Base-by-base conservation (phyloP, 2,888 invertebrate genomes). In the Empis livida region DNA sequence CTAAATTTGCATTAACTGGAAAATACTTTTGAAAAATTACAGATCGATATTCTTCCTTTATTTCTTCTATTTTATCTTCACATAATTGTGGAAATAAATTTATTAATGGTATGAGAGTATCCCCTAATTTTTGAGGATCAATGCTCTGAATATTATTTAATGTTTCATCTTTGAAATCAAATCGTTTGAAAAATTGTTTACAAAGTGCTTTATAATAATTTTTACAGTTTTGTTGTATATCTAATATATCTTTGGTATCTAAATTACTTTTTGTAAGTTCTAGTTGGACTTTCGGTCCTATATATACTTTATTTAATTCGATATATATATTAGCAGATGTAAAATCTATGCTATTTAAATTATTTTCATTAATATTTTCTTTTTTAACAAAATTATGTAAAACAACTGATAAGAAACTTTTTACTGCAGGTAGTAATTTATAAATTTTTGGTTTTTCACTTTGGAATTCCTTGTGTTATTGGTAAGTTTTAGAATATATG, bases 401-500 rank as follows among this genome's bases (percentile, higher is more conserved):
- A 37, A 48, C 30, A 23, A 42, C 42, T 45, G 37, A 27, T 6
- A 43, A 27, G 30, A 42, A 43, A n/a, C 15, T 42, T 44, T 42
- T 48, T 3, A 42, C 20, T 2, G 43, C 20, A 4, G 42, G 39
- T 16, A 48, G 45, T 1, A 48, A 38, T n/a, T 37, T 42, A 48
- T 48, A 38, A 14, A 48, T 35, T 30, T 37, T 4, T 14, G 42
- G 45, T 8, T 42, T 41, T 42, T 48, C 45, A 15, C 37, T n/a
- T 17, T 48, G 48, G 42, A 48, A 45, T n/a, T 48, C 42, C 10
- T 17, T 40, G 30, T 45, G 32, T 48, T 45, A 13, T 49, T 43
- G 14, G 42, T 45, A n/a, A 31, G 27, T 43, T 32, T 49, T 5
- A 43, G 32, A 43, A 43, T 27, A n/a, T 42, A 43, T 5, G 32